These are phyloP conservation scores for Sarcophaga peregrina DNA, from an alignment of 1,140 invertebrate genomes.

Conservation along the genomic window DNA sequence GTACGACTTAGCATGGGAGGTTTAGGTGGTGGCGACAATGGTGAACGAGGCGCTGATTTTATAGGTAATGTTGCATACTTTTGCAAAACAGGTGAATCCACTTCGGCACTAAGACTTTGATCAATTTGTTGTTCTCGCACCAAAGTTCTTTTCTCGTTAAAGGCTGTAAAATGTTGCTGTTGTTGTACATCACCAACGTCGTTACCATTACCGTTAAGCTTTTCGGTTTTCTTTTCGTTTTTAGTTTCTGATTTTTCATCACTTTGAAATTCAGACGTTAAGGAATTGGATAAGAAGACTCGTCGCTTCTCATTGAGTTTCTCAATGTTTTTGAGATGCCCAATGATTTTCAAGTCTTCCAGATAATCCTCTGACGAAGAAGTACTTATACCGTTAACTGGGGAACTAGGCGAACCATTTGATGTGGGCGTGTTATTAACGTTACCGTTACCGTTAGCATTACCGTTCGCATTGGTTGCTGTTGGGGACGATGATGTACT, in stretches of 20 bases:
- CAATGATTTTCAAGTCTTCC: slow-evolving; percentile 52
- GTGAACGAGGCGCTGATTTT: slow-evolving; percentile 50
- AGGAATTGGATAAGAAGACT: slow-evolving; percentile 57
- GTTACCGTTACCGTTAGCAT: slow-evolving; percentile 2
- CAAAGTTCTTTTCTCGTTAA: slow-evolving; percentile 26
- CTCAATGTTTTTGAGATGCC: slow-evolving; percentile 58
- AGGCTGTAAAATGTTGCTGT: background rate
- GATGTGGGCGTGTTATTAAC: background rate
- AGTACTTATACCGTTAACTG: background rate
- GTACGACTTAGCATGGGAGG: slow-evolving; percentile 63
- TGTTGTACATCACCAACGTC: background rate
- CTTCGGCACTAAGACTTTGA: slow-evolving; percentile 8
- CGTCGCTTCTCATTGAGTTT: slow-evolving; percentile 62
- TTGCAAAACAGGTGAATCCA: slow-evolving; percentile 43
- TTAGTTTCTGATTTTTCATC: slow-evolving; percentile 45
- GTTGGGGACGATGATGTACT: background rate
- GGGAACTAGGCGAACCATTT: background rate
- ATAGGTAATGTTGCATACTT: slow-evolving; percentile 58
- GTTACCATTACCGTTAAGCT: slow-evolving; percentile 32
- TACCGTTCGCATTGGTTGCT: slow-evolving; percentile 21
- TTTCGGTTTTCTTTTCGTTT: background rate
- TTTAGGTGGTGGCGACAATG: slow-evolving; percentile 59
- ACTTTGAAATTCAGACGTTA: slow-evolving; percentile 45
- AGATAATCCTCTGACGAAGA: slow-evolving; percentile 24
- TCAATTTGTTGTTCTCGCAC: background rate